Conservation (phyloP, 2,797 vertebrate species). For the Apogon talboti region DNA sequence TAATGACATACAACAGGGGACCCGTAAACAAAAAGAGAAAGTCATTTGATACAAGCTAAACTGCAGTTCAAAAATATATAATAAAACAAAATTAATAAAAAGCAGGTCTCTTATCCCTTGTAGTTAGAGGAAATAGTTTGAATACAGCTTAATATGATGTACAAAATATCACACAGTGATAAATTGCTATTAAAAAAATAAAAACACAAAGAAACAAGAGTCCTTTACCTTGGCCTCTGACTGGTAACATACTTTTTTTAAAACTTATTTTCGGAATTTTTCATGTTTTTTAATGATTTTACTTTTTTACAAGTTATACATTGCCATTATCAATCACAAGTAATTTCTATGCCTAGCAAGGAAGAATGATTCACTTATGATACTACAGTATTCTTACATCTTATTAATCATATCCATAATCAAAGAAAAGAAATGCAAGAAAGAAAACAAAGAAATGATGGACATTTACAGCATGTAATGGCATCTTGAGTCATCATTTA, state of each 20-base stretch:
- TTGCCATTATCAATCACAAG: constrained; percentile 85
- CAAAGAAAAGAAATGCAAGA: constrained; percentile 73
- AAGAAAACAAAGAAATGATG: constrained; percentile 72
- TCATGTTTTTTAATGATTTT: constrained; percentile 63
- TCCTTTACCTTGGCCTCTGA: constrained; percentile 85
- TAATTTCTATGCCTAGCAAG: constrained; percentile 83
- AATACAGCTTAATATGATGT: constrained; percentile 88
- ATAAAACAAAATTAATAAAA: constrained; percentile 84
- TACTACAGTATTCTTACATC: constrained; percentile 84
- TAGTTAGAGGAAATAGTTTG: constrained; percentile 84
- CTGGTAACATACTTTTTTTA: constrained; percentile 68
- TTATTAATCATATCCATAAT: constrained; percentile 78
- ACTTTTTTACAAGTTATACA: constrained; percentile 77
- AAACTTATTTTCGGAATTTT: constrained; percentile 54
- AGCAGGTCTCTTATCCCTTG: constrained; percentile 85
- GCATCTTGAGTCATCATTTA: constrained; percentile 75
- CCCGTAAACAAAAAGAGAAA: constrained; percentile 80
- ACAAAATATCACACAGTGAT: constrained; percentile 96
- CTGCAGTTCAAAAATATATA: constrained; percentile 85
- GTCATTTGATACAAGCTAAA: constrained; percentile 85
- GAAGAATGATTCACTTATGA: constrained; percentile 80
- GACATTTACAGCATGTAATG: constrained; percentile 80
- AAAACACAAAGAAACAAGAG: constrained; percentile 82
- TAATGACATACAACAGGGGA: constrained; percentile 84
- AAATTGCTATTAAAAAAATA: constrained; percentile 87